Base-by-base conservation (phyloP, 2,113 vertebrate genomes). In the Pseudolaguvia tuberculata region DNA sequence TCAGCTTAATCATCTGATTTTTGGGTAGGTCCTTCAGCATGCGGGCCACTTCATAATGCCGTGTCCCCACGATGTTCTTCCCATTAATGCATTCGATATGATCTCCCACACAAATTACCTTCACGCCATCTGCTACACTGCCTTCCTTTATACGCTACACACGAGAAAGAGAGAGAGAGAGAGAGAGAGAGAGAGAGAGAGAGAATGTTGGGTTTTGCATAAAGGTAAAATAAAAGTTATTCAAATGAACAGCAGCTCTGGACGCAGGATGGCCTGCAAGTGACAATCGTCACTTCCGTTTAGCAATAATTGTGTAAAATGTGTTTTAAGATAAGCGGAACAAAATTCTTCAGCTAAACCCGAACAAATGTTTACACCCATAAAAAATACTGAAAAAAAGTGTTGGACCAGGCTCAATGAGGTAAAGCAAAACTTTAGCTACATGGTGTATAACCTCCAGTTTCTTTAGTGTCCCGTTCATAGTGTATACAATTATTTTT, bases 81-180 rank as follows among this genome's bases (percentile, higher is more conserved):
- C 95, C 95, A 48, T 98, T 99, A 59, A 99, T 94, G 78, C 88
- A 90, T 84, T 96, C 92, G 55, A 99, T 92, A 77, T 99, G 95
- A 84, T 99, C 97, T 8, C 96, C 97, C 51, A 94, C 92, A 0
- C 86, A 92, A 86, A 98, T 81, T 0, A 86, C 90, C 89, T 96
- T 97, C 76, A 90, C 90, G 42, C 86, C 81, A 79, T 99, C 94
- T 81, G 93, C 91, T 12, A 94, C 78, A 51, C 95, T 97, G 73
- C 90, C 93, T 71, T 94, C 93, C 87, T 93, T 98, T 86, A 99
- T 97, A 29, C 92, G 91, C 96, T 99, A 73, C 63, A 73, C 17
- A 77, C 3, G 67, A 55, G 77, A 48, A 8, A 70, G 39, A 42
- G 39, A 42, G 7, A 42, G 39, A 42, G 39, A 42, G 39, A 42